Conservation (phyloP, 2,797 vertebrate species). For the Cygnus olor region DNA sequence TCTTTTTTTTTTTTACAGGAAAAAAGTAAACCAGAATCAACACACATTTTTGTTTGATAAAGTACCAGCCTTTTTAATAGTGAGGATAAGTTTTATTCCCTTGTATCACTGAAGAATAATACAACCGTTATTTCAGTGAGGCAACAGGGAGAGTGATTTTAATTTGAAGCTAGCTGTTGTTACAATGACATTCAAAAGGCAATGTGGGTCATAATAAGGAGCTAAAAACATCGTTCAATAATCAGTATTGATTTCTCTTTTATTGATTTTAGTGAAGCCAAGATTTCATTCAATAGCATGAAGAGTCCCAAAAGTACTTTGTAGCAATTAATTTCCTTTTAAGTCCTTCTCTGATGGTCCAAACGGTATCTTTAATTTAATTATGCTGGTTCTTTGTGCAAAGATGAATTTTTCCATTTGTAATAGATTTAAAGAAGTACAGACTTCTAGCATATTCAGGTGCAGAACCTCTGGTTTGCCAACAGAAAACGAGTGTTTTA, state of each 20-base stretch:
- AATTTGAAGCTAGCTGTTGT: constrained; percentile 3
- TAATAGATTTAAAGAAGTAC: background rate
- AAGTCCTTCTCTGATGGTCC: background rate
- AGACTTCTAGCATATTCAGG: background rate
- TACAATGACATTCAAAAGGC: constrained; percentile 19
- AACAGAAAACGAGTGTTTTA: constrained; percentile 10
- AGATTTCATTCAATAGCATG: background rate
- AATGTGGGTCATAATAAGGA: constrained; percentile 1
- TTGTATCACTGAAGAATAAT: background rate
- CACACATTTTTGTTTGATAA: background rate
- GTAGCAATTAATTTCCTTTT: constrained; percentile 38
- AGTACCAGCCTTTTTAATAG: background rate
- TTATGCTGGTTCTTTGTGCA: background rate
- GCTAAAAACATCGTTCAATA: constrained; percentile 18
- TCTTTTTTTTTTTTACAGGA: background rate
- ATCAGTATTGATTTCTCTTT: constrained; percentile 19
- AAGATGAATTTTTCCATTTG: background rate
- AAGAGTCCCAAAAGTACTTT: constrained; percentile 14
- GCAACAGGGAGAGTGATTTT: background rate
- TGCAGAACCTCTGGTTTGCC: background rate
- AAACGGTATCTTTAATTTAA: constrained; percentile 4
- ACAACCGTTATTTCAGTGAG: background rate
- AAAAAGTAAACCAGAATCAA: background rate
- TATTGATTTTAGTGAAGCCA: constrained; percentile 17
- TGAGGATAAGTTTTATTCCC: background rate